Conservation (phyloP, 64 coral and sea anemone genomes). For the Porites australiensis region DNA sequence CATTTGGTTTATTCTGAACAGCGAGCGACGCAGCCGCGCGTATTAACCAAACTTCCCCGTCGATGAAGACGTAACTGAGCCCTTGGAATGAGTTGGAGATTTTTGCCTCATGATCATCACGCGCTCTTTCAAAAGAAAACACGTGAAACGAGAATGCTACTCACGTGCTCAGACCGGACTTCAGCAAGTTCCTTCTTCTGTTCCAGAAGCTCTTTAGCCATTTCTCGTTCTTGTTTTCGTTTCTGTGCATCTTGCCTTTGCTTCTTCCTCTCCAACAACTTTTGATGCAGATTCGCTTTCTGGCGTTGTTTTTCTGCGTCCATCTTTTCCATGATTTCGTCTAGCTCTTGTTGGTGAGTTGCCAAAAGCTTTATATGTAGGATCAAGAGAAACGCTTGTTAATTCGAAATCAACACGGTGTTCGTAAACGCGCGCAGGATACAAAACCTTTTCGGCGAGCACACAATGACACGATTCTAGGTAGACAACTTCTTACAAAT, state of each 20-base stretch:
- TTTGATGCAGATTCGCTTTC: constrained; percentile 76
- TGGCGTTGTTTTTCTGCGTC: constrained; percentile 88
- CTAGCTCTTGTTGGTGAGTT: constrained; percentile 91
- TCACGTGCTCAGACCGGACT: constrained; percentile 87
- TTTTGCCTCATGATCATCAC: not conserved
- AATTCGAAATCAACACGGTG: not conserved
- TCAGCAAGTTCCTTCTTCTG: constrained; percentile 95
- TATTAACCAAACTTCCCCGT: too few species aligned
- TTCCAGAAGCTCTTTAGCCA: constrained; percentile 91
- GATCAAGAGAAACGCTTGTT: too few species aligned
- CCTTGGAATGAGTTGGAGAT: too few species aligned
- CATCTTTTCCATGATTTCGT: constrained; percentile 94
- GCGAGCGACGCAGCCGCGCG: too few species aligned
- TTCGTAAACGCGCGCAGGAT: too few species aligned
- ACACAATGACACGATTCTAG: too few species aligned
- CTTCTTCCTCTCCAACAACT: constrained; percentile 83
- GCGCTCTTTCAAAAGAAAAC: not conserved
- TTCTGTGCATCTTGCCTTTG: constrained; percentile 80
- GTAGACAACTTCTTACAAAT: too few species aligned
- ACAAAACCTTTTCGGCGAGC: too few species aligned
- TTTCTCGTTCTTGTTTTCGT: constrained; percentile 95
- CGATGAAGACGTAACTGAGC: too few species aligned
- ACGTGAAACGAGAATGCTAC: not conserved
- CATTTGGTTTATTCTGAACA: too few species aligned
- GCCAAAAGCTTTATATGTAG: constrained; percentile 64